Evolutionary conservation across 2,113 vertebrate genomes (phyloP).

Genomic region (Paedocypris sp.): DNA sequence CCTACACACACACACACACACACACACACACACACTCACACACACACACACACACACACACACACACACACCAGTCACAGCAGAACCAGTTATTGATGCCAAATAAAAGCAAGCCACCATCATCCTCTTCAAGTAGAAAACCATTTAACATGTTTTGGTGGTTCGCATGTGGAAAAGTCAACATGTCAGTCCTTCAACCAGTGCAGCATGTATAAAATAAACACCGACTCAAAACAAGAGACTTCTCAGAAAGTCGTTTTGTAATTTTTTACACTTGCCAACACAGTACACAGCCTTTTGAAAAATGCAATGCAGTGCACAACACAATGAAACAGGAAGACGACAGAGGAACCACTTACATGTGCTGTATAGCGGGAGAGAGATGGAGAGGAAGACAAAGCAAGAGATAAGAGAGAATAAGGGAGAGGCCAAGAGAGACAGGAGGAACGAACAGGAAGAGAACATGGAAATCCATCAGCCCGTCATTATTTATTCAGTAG

Average conservation of each 20-base stretch:
- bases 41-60: too few species aligned
- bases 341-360: conserved; percentile 21
- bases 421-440: conserved; percentile 15
- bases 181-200: not conserved
- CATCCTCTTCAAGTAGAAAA: too few species aligned
- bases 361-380: not conserved
- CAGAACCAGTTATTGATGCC: too few species aligned
- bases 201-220: not conserved
- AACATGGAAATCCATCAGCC: conserved; percentile 36
- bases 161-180: too few species aligned
- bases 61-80: too few species aligned
- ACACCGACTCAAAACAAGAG: not conserved
- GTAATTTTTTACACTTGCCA: too few species aligned
- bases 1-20: too few species aligned
- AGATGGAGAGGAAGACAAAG: not conserved
- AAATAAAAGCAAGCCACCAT: too few species aligned
- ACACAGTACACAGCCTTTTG: not conserved
- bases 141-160: too few species aligned
- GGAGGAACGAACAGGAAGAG: conserved; percentile 7
- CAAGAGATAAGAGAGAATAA: conserved; percentile 14
- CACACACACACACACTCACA: too few species aligned
- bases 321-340: conserved; percentile 16
- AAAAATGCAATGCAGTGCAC: not conserved
- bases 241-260: not conserved
- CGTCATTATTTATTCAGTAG: conserved; percentile 41